Percentiles rank a stretch among this genome's conserved stretches.
phyloP scores from a whole-genome alignment of 1,140 invertebrate species.

The Panagrolaimus sp. region DNA sequence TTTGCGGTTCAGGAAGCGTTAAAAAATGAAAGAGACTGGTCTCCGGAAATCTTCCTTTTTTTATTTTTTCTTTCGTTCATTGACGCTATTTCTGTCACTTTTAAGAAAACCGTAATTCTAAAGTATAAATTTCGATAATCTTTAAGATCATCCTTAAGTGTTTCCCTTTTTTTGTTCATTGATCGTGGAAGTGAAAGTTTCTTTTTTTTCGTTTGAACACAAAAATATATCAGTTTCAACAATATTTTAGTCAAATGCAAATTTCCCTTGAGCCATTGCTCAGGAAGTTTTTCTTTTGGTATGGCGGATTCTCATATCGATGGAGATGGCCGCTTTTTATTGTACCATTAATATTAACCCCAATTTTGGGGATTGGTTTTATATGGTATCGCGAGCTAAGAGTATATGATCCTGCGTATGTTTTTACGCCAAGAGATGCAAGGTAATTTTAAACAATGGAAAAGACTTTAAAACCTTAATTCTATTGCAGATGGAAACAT shows the following conservation, averaged over 20 bases:
- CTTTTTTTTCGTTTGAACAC: not conserved
- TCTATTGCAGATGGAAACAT: conserved; percentile 50
- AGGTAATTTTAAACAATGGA: conserved; percentile 34
- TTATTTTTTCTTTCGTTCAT: not conserved
- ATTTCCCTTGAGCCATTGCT: conserved; percentile 42
- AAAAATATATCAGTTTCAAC: not conserved
- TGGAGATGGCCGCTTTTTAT: conserved; percentile 51
- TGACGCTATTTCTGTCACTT: too few species aligned
- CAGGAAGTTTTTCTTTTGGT: conserved; percentile 41
- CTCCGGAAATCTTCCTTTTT: not conserved
- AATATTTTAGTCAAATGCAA: conserved; percentile 18
- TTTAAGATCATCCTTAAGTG: too few species aligned
- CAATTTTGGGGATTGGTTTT: conserved; percentile 45
- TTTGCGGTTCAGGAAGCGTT: not conserved
- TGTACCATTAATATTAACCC: conserved; percentile 47
- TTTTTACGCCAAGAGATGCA: conserved; percentile 54
- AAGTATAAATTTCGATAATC: too few species aligned
- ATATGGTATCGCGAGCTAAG: conserved; percentile 48
- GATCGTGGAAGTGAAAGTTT: not conserved
- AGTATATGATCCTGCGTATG: conserved; percentile 57
- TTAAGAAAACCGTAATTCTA: too few species aligned
- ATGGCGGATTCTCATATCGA: conserved; percentile 35
- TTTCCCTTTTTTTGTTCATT: too few species aligned
- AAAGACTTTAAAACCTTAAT: not conserved
- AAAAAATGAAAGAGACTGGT: too few species aligned